These are phyloP conservation scores for Hydrochoerus hydrochaeris DNA, from an alignment of 2,113 vertebrate genomes.

Conservation along the genomic window DNA sequence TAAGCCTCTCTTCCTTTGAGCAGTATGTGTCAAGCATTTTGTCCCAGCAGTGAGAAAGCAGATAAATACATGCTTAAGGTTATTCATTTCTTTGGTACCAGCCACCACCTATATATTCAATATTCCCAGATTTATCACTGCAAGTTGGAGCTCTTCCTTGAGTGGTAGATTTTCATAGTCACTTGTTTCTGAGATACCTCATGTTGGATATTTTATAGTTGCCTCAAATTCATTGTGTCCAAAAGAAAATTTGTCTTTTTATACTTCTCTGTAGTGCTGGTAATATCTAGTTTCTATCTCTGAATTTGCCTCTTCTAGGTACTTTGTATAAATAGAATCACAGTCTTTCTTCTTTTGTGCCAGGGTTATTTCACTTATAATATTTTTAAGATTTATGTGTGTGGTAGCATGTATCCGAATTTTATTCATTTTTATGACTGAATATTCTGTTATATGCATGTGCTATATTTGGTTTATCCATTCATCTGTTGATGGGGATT, in stretches of 20 bases:
- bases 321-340: not conserved
- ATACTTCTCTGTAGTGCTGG: not conserved
- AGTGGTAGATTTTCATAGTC: not conserved
- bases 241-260: constrained; percentile 53
- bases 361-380: not conserved
- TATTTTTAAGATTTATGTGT: not conserved
- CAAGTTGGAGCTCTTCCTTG: not conserved
- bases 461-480: not conserved
- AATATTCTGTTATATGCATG: not conserved
- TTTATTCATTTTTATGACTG: not conserved
- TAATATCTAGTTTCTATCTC: constrained; percentile 4
- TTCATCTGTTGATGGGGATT: not conserved
- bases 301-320: constrained; percentile 13
- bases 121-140: not conserved
- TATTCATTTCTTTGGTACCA: not conserved
- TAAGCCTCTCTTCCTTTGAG: not conserved
- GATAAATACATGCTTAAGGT: not conserved
- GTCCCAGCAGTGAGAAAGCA: not conserved
- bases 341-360: not conserved
- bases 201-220: not conserved
- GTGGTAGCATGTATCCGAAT: not conserved
- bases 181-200: not conserved
- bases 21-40: not conserved
- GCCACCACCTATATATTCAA: not conserved
- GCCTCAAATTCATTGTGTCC: constrained; percentile 29